These are phyloP conservation scores for Anthonomus grandis DNA, from an alignment of 1,140 invertebrate species.

Conservation along the genomic window DNA sequence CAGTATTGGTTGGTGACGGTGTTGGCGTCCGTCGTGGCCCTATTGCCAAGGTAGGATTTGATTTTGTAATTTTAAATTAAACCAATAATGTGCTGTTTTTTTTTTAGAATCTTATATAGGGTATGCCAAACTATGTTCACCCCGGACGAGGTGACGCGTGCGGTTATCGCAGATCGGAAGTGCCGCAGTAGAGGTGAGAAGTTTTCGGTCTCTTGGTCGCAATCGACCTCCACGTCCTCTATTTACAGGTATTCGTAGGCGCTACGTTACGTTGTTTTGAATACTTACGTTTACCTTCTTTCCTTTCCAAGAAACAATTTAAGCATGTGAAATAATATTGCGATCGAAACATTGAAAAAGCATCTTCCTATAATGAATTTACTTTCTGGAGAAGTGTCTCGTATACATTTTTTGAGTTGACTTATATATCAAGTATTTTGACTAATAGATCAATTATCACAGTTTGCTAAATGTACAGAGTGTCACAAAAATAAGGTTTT, in stretches of 20 bases:
- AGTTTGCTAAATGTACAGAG: no score
- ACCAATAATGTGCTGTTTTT: neutral
- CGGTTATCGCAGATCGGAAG: constrained; percentile 51
- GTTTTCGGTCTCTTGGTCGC: constrained; percentile 63
- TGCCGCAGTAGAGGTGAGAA: constrained; percentile 56
- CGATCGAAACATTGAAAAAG: no score
- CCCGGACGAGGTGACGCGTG: constrained; percentile 56
- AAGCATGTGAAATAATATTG: neutral
- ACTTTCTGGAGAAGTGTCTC: no score
- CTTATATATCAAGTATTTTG: neutral
- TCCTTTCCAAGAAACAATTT: constrained; percentile 1
- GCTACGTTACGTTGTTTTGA: neutral
- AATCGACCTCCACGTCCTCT: constrained; percentile 61
- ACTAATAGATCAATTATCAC: neutral
- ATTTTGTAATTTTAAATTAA: neutral
- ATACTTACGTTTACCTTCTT: constrained; percentile 4
- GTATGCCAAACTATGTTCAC: constrained; percentile 48
- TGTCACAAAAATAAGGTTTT: no score
- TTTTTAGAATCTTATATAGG: constrained; percentile 27
- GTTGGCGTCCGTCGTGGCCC: constrained; percentile 70
- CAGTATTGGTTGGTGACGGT: constrained; percentile 79
- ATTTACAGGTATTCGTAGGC: constrained; percentile 57
- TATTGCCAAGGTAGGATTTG: constrained; percentile 77
- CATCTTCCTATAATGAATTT: no score
- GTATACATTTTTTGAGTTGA: no score